Conservation (phyloP, 2,113 vertebrate species). For the Phrynocephalus versicolor region DNA sequence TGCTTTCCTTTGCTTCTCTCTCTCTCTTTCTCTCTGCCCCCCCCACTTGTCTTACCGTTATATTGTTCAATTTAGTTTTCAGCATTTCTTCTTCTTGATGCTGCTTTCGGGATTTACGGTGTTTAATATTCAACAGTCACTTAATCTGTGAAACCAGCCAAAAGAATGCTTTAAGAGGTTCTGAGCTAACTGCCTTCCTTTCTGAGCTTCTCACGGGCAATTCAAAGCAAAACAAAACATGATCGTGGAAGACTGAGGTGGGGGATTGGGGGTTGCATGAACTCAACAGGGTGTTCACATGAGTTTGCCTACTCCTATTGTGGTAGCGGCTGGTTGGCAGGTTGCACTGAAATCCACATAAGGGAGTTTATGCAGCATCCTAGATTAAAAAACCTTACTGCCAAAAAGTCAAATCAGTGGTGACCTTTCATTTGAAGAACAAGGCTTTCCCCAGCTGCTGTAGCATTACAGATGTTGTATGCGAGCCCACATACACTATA, state of each 20-base stretch:
- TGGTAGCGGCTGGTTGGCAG: conserved; percentile 7
- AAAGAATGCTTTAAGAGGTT: conserved; percentile 53
- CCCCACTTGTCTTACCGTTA: background rate
- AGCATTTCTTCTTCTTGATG: conserved; percentile 12
- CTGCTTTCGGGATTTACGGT: conserved; percentile 31
- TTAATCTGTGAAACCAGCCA: conserved; percentile 58
- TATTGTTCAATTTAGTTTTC: conserved; percentile 34
- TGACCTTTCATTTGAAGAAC: conserved; percentile 52
- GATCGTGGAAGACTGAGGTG: background rate
- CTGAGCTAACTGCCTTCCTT: conserved; percentile 50
- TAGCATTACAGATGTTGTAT: conserved; percentile 52
- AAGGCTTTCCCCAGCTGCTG: conserved; percentile 51
- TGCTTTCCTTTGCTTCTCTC: conserved; percentile 11
- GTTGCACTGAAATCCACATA: conserved; percentile 10
- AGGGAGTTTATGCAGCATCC: conserved; percentile 35
- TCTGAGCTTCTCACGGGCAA: conserved; percentile 24
- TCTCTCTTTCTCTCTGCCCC: background rate
- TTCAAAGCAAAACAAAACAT: conserved; percentile 54
- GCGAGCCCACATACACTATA: conserved; percentile 23
- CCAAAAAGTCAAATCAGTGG: conserved; percentile 52
- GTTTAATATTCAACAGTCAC: conserved; percentile 46
- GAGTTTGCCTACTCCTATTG: conserved; percentile 15
- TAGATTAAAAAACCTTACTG: conserved; percentile 51
- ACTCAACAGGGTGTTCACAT: conserved; percentile 11
- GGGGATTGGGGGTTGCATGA: background rate